Evolutionary conservation across 2,797 vertebrate genomes (phyloP).

Genomic region (Cichlasoma orientale): DNA sequence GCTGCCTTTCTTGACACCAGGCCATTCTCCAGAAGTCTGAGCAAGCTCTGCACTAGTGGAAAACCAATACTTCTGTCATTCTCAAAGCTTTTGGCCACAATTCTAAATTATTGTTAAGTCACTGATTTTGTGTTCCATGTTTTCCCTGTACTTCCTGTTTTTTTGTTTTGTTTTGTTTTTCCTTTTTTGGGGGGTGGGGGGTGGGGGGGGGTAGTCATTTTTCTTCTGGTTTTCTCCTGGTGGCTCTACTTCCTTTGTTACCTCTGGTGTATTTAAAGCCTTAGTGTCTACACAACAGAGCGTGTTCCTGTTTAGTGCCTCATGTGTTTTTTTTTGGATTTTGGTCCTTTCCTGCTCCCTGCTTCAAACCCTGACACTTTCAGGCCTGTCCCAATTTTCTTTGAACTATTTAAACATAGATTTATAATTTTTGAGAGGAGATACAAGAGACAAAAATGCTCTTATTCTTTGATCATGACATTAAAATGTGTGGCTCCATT

Average conservation of each 20-base stretch:
- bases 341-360: neutral
- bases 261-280: neutral
- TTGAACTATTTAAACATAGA: neutral
- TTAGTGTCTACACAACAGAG: neutral
- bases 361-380: neutral
- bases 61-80: no score
- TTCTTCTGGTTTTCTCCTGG: no score
- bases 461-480: neutral
- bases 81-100: no score
- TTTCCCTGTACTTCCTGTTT: no score
- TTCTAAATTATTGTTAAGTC: no score
- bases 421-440: neutral
- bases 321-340: neutral
- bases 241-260: neutral
- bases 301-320: neutral
- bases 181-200: no score
- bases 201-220: no score
- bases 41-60: no score
- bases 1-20: no score
- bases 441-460: neutral
- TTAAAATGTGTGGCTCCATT: neutral
- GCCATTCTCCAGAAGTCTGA: no score
- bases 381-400: neutral
- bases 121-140: no score
- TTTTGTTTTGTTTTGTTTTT: no score